Evolutionary conservation across 37 sponge, comb jelly and placozoan species (phyloP).

Genomic region (Eunapius fragilis): DNA sequence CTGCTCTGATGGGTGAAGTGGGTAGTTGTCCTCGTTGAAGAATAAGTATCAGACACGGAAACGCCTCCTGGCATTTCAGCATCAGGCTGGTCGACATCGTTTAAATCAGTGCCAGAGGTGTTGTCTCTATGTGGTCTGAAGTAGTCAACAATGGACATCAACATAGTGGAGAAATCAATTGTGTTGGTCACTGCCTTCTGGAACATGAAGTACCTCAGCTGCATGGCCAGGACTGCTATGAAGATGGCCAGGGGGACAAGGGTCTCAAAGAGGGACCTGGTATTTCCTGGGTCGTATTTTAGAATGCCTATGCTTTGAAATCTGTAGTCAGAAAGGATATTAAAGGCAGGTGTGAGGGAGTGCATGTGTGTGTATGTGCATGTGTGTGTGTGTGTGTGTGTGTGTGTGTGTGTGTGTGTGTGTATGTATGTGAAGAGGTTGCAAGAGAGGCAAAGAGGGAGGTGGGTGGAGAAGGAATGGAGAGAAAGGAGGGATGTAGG

Average conservation of each 20-base stretch:
- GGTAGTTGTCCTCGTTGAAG: too few relatives aligned
- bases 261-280: constrained; percentile 27
- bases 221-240: constrained; percentile 73
- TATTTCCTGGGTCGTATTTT: background rate
- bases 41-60: too few relatives aligned
- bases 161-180: too few relatives aligned
- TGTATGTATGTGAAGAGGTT: background rate
- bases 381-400: background rate
- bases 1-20: too few relatives aligned
- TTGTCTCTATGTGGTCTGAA: too few relatives aligned
- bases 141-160: too few relatives aligned
- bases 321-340: background rate
- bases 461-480: too few relatives aligned
- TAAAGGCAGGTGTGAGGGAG: background rate
- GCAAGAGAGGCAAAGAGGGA: too few relatives aligned
- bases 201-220: constrained; percentile 68
- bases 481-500: too few relatives aligned
- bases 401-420: background rate
- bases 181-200: background rate
- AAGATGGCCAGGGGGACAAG: constrained; percentile 72
- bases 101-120: too few relatives aligned
- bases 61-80: too few relatives aligned
- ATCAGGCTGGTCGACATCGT: too few relatives aligned
- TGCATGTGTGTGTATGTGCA: constrained; percentile 2
- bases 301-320: constrained; percentile 57